Conservation (phyloP, 1,140 invertebrate species). For the Hylyphantes graminicola region DNA sequence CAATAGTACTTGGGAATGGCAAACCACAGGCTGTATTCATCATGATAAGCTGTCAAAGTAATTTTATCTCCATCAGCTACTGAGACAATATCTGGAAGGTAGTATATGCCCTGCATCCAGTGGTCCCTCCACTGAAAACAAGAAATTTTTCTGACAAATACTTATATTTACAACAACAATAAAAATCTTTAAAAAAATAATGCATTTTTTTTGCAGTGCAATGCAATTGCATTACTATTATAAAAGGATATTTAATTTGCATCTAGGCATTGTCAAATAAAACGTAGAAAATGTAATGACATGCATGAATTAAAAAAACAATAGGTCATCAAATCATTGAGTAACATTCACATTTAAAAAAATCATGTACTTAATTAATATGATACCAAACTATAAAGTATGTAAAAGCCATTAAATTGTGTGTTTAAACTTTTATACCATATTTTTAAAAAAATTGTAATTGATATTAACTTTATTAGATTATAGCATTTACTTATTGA, state of each 20-base stretch:
- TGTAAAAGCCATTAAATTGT: too few relatives aligned
- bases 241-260: neutral
- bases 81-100: conserved; percentile 74
- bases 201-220: neutral
- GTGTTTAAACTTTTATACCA: too few relatives aligned
- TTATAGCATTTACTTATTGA: too few relatives aligned
- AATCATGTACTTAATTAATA: too few relatives aligned
- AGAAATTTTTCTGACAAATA: conserved; percentile 63
- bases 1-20: conserved; percentile 64
- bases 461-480: too few relatives aligned
- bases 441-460: too few relatives aligned
- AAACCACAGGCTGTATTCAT: conserved; percentile 96
- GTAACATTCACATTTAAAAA: too few relatives aligned
- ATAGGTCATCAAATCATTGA: too few relatives aligned
- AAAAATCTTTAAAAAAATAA: neutral
- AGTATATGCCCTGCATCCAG: conserved; percentile 97
- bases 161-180: neutral
- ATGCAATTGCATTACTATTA: neutral
- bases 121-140: conserved; percentile 87
- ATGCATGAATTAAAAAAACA: too few relatives aligned
- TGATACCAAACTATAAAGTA: too few relatives aligned
- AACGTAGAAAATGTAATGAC: too few relatives aligned
- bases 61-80: conserved; percentile 74
- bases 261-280: neutral
- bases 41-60: conserved; percentile 81